A percentile compares a stretch with the other conserved stretches of the same genome.
Evolutionary conservation across 2,888 invertebrate species (phyloP).

Genomic region (Idaea aversata): DNA sequence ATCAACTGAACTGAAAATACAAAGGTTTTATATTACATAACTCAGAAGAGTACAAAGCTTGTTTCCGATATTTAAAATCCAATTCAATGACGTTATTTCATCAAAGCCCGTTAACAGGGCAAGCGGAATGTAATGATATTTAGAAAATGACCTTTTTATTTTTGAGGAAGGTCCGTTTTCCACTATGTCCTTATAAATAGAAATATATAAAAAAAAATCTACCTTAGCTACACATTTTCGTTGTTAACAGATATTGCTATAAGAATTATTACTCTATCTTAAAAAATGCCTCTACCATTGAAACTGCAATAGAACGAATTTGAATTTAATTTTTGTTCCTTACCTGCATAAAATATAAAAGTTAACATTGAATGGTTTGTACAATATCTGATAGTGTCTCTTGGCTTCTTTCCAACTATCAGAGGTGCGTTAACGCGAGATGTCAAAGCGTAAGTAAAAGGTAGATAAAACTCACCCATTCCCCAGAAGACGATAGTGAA

Average conservation of each 20-base stretch:
- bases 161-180: conserved; percentile 28
- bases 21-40: background rate
- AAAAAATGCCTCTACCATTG: background rate
- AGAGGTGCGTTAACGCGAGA: conserved; percentile 14
- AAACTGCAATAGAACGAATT: background rate
- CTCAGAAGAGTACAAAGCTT: background rate
- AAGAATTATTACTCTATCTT: too few relatives aligned
- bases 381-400: conserved; percentile 24
- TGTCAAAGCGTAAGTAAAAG: conserved; percentile 9
- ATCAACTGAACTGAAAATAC: background rate
- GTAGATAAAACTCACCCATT: conserved; percentile 59
- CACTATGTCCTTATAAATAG: conserved; percentile 13
- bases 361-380: conserved; percentile 8
- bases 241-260: background rate
- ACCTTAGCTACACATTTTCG: background rate
- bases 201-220: background rate
- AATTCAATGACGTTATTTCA: conserved; percentile 15
- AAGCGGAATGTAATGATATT: conserved; percentile 30
- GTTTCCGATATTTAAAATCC: conserved; percentile 9
- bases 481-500: conserved; percentile 72
- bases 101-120: conserved; percentile 10
- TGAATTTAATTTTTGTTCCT: background rate
- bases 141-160: conserved; percentile 26
- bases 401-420: conserved; percentile 25
- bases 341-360: background rate